Evolutionary conservation across 1,140 invertebrate genomes (phyloP).

Genomic region (Atopsyche davidsoni): DNA sequence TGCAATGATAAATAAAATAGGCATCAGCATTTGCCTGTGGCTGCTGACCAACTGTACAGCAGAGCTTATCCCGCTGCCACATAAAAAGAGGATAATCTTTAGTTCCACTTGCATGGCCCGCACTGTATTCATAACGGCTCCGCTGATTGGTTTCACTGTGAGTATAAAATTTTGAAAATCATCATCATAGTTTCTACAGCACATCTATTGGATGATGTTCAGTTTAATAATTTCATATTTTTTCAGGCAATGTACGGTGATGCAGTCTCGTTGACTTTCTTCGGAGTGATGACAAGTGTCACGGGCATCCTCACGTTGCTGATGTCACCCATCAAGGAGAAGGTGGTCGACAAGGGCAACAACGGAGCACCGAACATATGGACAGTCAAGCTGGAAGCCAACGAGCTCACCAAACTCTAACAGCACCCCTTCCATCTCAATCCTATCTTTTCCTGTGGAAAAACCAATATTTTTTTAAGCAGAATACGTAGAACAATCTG

Average conservation of each 20-base stretch:
- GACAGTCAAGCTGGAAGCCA: constrained; percentile 9
- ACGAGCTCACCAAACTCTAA: constrained; percentile 9
- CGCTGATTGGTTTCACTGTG: constrained; percentile 25
- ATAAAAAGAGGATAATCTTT: constrained; percentile 25
- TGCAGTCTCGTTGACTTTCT: constrained; percentile 20
- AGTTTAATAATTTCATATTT: constrained; percentile 3
- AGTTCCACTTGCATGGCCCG: constrained; percentile 17
- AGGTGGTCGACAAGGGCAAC: neutral
- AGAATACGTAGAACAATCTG: too few relatives aligned
- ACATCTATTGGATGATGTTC: neutral
- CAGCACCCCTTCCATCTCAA: neutral
- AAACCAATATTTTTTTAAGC: too few relatives aligned
- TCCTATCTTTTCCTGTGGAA: too few relatives aligned
- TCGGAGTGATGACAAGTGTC: constrained; percentile 22
- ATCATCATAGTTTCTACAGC: neutral
- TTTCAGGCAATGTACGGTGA: constrained; percentile 27
- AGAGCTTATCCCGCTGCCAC: constrained; percentile 24
- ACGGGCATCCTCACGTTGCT: constrained; percentile 16
- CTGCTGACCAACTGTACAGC: constrained; percentile 25
- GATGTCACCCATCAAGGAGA: constrained; percentile 11
- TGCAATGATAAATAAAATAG: constrained; percentile 27
- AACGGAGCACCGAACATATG: constrained; percentile 8
- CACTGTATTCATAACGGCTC: constrained; percentile 27
- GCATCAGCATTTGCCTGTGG: constrained; percentile 25
- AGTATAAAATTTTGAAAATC: constrained; percentile 4